phyloP scores from a whole-genome alignment of 2,888 invertebrate species.

The Xanthia togata region DNA sequence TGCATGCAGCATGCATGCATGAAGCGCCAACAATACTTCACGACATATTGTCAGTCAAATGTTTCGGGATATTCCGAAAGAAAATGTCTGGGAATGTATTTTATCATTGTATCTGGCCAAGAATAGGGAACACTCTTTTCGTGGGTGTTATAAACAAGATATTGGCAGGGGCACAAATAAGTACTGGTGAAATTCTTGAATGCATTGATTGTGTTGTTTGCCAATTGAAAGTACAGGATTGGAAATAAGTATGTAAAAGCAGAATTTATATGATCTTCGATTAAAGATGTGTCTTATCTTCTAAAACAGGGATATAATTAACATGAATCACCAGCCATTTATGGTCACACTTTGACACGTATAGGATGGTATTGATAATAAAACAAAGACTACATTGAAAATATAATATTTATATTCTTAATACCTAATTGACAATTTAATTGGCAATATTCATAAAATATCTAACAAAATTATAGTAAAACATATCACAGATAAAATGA shows the following conservation, averaged over 20 bases:
- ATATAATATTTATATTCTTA: slow-evolving; percentile 54
- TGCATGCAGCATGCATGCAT: too few relatives aligned
- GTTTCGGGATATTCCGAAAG: slow-evolving; percentile 16
- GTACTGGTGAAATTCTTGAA: not conserved
- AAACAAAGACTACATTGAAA: slow-evolving; percentile 53
- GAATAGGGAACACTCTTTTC: not conserved
- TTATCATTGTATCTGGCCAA: not conserved
- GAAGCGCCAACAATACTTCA: slow-evolving; percentile 9
- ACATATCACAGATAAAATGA: slow-evolving; percentile 68
- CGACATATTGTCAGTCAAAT: slow-evolving; percentile 1
- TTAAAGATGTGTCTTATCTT: not conserved
- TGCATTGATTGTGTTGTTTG: not conserved
- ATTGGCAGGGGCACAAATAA: slow-evolving; percentile 16
- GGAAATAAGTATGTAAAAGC: not conserved
- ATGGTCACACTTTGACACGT: too few relatives aligned
- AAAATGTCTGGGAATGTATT: not conserved
- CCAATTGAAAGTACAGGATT: not conserved
- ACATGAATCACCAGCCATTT: too few relatives aligned
- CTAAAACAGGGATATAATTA: not conserved
- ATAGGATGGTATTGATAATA: not conserved
- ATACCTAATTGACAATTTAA: slow-evolving; percentile 52
- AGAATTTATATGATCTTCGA: not conserved
- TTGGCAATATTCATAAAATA: slow-evolving; percentile 58
- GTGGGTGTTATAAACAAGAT: slow-evolving; percentile 31
- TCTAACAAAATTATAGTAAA: slow-evolving; percentile 62